Evolutionary conservation across 92 coral and sea anemone species (phyloP).

Genomic region (Blastomussa wellsi): DNA sequence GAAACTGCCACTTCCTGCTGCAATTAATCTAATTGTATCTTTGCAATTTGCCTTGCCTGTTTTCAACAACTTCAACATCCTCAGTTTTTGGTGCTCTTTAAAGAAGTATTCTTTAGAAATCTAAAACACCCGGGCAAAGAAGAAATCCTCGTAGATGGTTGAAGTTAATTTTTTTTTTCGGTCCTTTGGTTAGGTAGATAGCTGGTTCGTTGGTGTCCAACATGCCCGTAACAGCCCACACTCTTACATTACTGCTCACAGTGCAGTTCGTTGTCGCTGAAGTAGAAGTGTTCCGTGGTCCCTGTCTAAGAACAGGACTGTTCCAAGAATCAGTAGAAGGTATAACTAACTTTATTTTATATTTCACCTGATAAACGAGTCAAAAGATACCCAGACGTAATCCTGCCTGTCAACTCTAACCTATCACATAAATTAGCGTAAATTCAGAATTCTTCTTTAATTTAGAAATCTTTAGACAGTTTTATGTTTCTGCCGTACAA

Average conservation of each 20-base stretch:
- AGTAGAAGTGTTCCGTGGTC: slow-evolving; percentile 3
- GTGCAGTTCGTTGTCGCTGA: background rate
- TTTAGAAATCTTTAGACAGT: background rate
- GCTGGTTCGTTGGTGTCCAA: background rate
- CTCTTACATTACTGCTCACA: background rate
- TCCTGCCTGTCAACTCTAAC: background rate
- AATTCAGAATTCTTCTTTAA: too few species aligned
- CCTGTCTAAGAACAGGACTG: slow-evolving; percentile 11
- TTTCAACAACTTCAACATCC: too few species aligned
- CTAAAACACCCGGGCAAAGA: background rate
- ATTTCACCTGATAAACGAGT: too few species aligned
- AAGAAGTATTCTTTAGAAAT: background rate
- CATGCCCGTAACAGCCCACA: background rate
- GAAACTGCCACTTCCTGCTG: background rate
- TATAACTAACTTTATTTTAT: too few species aligned
- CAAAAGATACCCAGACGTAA: too few species aligned
- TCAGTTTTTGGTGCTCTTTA: background rate
- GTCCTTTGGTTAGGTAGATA: background rate
- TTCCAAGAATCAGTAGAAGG: slow-evolving; percentile 20
- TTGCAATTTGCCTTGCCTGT: too few species aligned
- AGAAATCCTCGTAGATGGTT: background rate
- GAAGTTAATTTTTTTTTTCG: background rate
- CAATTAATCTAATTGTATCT: too few species aligned
- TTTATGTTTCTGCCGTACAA: too few species aligned
- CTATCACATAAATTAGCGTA: too few species aligned